phyloP scores from a whole-genome alignment of 2,797 vertebrate genomes.

The Gymnocypris eckloni region DNA sequence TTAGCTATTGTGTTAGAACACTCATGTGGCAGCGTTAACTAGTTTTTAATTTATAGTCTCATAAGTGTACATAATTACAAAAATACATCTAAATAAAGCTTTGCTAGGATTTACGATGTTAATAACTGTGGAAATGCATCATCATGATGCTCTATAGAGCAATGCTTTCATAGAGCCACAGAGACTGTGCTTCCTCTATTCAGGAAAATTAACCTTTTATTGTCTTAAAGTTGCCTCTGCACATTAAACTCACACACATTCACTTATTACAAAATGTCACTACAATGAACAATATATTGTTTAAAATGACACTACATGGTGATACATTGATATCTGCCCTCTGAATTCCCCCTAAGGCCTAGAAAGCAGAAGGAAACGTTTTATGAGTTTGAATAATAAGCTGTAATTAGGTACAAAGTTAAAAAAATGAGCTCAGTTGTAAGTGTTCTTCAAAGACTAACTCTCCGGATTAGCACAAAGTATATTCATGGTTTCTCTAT shows the following conservation, averaged over 20 bases:
- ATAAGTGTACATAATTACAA: no score
- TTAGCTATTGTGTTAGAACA: no score
- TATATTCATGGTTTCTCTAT: constrained; percentile 30
- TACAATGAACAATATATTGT: background rate
- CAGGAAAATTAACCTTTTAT: background rate
- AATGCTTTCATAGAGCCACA: no score
- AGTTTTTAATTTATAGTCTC: no score
- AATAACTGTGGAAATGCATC: no score
- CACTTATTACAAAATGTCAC: background rate
- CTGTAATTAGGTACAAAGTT: background rate
- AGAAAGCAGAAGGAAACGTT: background rate
- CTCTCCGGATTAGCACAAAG: background rate
- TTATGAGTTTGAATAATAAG: constrained; percentile 3
- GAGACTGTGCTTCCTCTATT: background rate
- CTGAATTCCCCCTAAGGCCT: background rate
- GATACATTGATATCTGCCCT: background rate
- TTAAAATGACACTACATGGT: background rate
- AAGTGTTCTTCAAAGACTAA: constrained; percentile 17
- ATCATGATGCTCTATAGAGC: no score
- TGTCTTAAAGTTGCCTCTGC: background rate
- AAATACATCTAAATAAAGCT: no score
- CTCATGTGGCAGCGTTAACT: no score
- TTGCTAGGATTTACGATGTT: no score
- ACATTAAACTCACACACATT: background rate
- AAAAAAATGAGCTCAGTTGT: background rate